Evolutionary conservation across 30 jellyfish, hydroid and myxozoan genomes (phyloP), one percentile per base, ranked within the genome.

Genomic region (Aurelia aurita): DNA sequence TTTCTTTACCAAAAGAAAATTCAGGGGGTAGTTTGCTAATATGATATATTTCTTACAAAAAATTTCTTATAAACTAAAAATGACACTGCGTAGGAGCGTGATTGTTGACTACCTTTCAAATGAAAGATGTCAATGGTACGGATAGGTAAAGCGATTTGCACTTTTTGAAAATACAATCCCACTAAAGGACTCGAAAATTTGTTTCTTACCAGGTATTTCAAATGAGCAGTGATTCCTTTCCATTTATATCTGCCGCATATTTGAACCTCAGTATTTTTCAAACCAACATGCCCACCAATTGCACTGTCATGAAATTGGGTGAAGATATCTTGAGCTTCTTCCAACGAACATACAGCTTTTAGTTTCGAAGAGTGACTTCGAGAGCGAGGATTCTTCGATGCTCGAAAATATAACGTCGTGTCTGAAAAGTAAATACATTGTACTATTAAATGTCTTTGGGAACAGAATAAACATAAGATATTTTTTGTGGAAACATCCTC

Each of bases 241-340:
- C 80, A 60, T 60, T 21, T 43, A 49, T 45, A 79, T 31, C 80
- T 61, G 43, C n/a, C 7, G 47, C 81, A 79, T 21, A 44, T 62
- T 23, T 61, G 71, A 25, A 31, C 57, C 72, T 63, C 71, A 21
- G 72, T 62, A 46, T 43, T 62, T 20, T 61, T 60, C 4, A 25
- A 61, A 18, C 80, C 89, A 65, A 46, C 28, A 23, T 79, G 80
- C 35, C 80, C 89, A 15, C 89, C 80, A 15, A 77, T 77, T 7
- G 68, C 45, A 62, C 88, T 79, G 71, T 79, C 81, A 22, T 60
- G 80, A 65, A 79, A 79, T 63, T 63, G 23, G 21, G 22, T 23
- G 25, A 74, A 74, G 58, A 74, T 54, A 7, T 54, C 57, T 32
- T 54, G 53, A 14, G 86, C 86, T 26, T 51, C 67, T 5, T 55